Evolutionary conservation across 2,797 vertebrate species (phyloP).

Genomic region (Mycteria americana): DNA sequence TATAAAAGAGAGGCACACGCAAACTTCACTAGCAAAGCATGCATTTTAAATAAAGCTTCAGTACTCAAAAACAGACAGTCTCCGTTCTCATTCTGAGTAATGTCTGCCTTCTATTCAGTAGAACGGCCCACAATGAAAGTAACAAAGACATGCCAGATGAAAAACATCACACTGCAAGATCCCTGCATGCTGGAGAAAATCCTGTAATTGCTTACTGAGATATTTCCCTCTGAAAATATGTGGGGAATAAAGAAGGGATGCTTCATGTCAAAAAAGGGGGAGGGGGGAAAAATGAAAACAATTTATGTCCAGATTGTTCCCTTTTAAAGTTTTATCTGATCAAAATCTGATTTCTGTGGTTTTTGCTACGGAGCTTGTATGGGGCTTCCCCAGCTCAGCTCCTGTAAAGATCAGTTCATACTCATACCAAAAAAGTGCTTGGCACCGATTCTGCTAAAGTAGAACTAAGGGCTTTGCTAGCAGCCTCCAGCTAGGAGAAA

Average conservation of each 20-base stretch:
- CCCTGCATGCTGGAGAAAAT: conserved; percentile 56
- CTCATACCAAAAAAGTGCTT: conserved; percentile 34
- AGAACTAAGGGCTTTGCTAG: conserved; percentile 21
- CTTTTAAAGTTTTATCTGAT: conserved; percentile 40
- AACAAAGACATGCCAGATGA: conserved; percentile 81
- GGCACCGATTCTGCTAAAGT: conserved; percentile 24
- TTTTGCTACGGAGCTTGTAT: conserved; percentile 35
- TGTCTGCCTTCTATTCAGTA: conserved; percentile 84
- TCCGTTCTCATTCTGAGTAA: conserved; percentile 84
- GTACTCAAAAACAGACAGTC: conserved; percentile 81
- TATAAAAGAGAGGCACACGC: conserved; percentile 17
- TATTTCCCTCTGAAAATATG: conserved; percentile 54
- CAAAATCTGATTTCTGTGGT: conserved; percentile 39
- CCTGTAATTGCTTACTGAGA: conserved; percentile 41
- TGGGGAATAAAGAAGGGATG: conserved; percentile 14
- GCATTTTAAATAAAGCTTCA: conserved; percentile 80
- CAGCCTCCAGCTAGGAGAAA: background rate
- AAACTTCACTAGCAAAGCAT: conserved; percentile 65
- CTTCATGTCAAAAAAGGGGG: background rate
- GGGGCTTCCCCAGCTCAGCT: conserved; percentile 52
- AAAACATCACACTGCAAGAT: conserved; percentile 83
- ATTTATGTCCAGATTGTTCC: conserved; percentile 1
- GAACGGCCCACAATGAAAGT: conserved; percentile 76
- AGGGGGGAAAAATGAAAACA: background rate
- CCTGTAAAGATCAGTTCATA: conserved; percentile 31